phyloP scores from a whole-genome alignment of 2,797 vertebrate genomes.

The Cottoperca gobio region DNA sequence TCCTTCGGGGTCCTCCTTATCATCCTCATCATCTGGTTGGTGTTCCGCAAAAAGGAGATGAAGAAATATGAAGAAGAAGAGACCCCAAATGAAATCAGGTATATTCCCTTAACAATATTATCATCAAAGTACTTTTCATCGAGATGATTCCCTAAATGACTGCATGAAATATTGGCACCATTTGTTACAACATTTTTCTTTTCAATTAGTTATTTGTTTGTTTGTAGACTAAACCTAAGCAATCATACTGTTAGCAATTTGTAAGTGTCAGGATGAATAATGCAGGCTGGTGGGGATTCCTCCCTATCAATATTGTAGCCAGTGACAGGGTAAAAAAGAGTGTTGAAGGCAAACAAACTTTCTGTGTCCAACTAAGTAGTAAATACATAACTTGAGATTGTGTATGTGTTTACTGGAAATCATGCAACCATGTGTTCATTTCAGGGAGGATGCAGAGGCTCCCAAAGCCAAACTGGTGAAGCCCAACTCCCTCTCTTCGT shows the following conservation, averaged over 20 bases:
- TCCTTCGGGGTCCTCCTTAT: conserved; percentile 88
- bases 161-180: not conserved
- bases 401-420: not conserved
- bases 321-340: conserved; percentile 11
- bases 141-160: not conserved
- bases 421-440: conserved; percentile 19
- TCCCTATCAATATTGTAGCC: conserved; percentile 48
- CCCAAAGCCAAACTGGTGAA: conserved; percentile 93
- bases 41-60: conserved; percentile 91
- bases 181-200: not conserved
- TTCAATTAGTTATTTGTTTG: not conserved
- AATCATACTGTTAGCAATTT: not conserved
- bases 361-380: not conserved
- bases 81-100: conserved; percentile 96
- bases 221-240: not conserved
- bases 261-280: conserved; percentile 46
- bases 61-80: conserved; percentile 96
- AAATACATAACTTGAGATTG: not conserved
- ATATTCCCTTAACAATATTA: not conserved
- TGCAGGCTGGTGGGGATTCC: conserved; percentile 24
- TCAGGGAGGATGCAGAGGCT: conserved; percentile 93
- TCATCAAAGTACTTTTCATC: not conserved
- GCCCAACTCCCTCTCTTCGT: conserved; percentile 91
- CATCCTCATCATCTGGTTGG: conserved; percentile 89
- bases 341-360: not conserved